These are phyloP conservation scores for Isurus oxyrinchus DNA, from an alignment of 2,113 vertebrate species.

Conservation along the genomic window DNA sequence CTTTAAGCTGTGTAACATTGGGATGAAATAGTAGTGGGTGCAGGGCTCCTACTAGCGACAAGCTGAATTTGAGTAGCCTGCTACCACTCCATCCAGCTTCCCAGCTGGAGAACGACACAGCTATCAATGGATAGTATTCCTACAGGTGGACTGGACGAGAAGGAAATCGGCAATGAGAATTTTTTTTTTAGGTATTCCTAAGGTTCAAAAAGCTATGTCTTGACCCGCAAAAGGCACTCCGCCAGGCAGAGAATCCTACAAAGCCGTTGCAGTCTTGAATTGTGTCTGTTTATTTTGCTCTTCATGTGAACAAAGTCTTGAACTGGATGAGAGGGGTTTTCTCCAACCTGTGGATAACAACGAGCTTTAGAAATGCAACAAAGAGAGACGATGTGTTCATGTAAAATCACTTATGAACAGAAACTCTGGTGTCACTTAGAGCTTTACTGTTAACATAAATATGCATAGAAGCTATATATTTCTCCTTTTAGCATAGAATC, in stretches of 20 bases:
- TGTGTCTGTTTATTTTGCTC: background rate
- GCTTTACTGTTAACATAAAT: background rate
- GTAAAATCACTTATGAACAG: background rate
- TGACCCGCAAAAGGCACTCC: background rate
- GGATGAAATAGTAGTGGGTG: background rate
- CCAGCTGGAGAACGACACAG: background rate
- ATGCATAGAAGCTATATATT: background rate
- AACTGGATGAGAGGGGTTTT: background rate
- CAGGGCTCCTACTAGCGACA: too few relatives aligned
- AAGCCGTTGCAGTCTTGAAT: background rate
- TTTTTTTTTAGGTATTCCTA: background rate
- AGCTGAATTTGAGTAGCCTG: too few relatives aligned
- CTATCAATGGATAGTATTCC: background rate
- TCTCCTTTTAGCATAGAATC: background rate
- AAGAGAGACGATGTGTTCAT: background rate
- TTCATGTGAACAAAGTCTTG: background rate
- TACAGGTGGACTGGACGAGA: background rate
- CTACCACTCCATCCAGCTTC: background rate
- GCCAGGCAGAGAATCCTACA: background rate
- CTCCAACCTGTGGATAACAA: background rate
- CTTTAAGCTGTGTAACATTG: background rate
- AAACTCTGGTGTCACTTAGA: background rate
- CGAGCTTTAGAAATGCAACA: background rate
- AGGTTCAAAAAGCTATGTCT: background rate
- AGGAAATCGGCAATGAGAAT: background rate